Evolutionary conservation across 2,888 invertebrate species (phyloP).

Genomic region (Mimachlamys varia): DNA sequence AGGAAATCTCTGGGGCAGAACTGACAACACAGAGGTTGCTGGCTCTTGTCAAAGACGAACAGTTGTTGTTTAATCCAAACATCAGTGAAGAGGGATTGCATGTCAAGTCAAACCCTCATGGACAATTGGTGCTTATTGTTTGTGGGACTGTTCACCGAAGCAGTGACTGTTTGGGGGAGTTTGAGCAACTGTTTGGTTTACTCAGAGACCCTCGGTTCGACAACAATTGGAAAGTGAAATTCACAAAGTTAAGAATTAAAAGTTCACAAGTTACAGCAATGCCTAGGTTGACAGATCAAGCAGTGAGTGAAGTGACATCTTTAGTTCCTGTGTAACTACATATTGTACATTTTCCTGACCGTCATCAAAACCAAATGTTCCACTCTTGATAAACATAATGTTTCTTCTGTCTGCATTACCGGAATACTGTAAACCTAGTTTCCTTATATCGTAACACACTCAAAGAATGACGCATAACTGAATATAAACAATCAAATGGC

Average conservation of each 20-base stretch:
- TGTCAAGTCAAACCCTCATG: conserved; percentile 85
- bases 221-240: conserved; percentile 88
- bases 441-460: too few species aligned
- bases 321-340: neutral
- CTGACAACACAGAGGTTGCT: conserved; percentile 65
- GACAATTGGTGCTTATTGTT: conserved; percentile 85
- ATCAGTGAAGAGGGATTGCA: conserved; percentile 84
- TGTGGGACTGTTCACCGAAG: conserved; percentile 86
- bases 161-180: conserved; percentile 84
- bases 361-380: too few species aligned
- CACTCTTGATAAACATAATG: too few species aligned
- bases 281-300: conserved; percentile 59
- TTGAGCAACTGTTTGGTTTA: conserved; percentile 87
- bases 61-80: conserved; percentile 85
- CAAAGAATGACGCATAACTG: too few species aligned
- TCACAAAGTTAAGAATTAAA: conserved; percentile 75
- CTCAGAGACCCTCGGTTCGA: conserved; percentile 85
- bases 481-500: too few species aligned
- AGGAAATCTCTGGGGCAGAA: conserved; percentile 61
- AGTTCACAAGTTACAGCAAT: conserved; percentile 54
- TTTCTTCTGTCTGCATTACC: too few species aligned
- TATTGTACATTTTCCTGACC: too few species aligned
- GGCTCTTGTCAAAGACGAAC: conserved; percentile 66
- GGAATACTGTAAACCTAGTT: too few species aligned
- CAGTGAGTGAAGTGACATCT: neutral